Base-by-base conservation (phyloP, 2,797 vertebrate genomes). In the Pteropus rufus region DNA sequence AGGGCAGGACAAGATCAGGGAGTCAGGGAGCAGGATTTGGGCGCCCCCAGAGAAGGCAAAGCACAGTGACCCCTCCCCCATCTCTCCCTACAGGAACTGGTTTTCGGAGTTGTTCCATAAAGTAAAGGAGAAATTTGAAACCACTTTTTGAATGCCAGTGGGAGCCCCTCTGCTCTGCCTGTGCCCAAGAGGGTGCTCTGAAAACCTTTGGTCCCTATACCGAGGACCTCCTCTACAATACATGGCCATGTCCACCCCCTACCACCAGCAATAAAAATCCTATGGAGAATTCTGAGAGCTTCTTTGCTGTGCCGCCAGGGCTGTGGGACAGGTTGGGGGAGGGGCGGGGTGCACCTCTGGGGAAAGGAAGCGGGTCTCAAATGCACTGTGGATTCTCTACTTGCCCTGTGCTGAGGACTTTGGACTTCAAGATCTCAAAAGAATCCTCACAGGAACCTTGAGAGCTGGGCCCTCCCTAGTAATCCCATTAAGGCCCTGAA, bases 51-150 rank as follows among this genome's bases (percentile, higher is more conserved):
- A 41, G 19, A 11, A 7, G 24, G 19, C 5, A 1, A 10, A 26
- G 23, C 58, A 10, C 2, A 6, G 16, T 70, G 29, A 95, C 44
- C 1, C 31, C 29, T 39, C 8, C 34, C 0, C 29, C 18, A 1
- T 87, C 46, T 88, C 73, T 54, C 62, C 31, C 19, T 1, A 19
- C 79, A 98, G 98, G 91, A 19, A 10, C 29, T 98, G 97, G 98
- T 21, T 98, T 62, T 16, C 70, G 0, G 87, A 97, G 1, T 39
- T 16, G 0, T 36, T 95, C 11, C 5, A 10, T 8, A 91, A 91
- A 91, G 0, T 96, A 26, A 97, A 93, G 87, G 89, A 97, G 0
- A 91, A 52, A 23, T 0, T 97, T 5, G 75, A 52, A 36, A 1
- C 2, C 0, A 14, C 29, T 0, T 73, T 96, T 52, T 93, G 64